Conservation (phyloP, 2,888 invertebrate species). For the Achlya flavicornis region DNA sequence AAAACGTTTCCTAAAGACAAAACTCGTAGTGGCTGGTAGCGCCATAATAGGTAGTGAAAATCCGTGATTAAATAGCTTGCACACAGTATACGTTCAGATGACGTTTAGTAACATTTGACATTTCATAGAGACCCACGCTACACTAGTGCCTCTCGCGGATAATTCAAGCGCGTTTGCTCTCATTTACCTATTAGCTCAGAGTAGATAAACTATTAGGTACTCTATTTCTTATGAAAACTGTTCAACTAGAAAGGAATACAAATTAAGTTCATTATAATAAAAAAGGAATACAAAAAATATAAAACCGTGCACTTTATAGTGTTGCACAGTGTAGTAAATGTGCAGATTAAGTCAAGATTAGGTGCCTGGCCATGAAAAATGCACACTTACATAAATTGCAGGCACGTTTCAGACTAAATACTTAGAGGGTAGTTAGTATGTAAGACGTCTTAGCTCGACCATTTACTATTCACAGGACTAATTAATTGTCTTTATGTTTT, state of each 20-base stretch:
- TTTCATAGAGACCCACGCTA: too few relatives aligned
- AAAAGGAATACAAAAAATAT: constrained; percentile 25
- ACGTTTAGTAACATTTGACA: too few relatives aligned
- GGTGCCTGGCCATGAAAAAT: constrained; percentile 31
- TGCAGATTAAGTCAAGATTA: constrained; percentile 32
- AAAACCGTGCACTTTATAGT: constrained; percentile 24
- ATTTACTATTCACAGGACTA: not conserved
- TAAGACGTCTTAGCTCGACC: constrained; percentile 18
- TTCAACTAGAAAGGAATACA: constrained; percentile 17
- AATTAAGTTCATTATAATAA: constrained; percentile 1
- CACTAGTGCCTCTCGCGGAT: too few relatives aligned
- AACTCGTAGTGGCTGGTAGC: too few relatives aligned
- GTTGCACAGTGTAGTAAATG: constrained; percentile 30
- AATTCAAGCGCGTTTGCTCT: too few relatives aligned
- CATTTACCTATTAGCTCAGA: too few relatives aligned
- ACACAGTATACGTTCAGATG: too few relatives aligned
- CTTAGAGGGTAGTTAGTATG: constrained; percentile 20
- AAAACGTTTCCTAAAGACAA: too few relatives aligned
- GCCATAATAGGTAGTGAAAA: too few relatives aligned
- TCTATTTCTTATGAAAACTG: not conserved
- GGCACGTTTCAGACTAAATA: constrained; percentile 19
- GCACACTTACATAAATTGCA: constrained; percentile 32
- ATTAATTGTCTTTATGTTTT: not conserved
- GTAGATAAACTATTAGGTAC: not conserved
- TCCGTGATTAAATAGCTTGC: too few relatives aligned